Evolutionary conservation across 2,888 invertebrate species (phyloP), one percentile per base, ranked within the genome.

Genomic region (Stomorhina lunata): DNA sequence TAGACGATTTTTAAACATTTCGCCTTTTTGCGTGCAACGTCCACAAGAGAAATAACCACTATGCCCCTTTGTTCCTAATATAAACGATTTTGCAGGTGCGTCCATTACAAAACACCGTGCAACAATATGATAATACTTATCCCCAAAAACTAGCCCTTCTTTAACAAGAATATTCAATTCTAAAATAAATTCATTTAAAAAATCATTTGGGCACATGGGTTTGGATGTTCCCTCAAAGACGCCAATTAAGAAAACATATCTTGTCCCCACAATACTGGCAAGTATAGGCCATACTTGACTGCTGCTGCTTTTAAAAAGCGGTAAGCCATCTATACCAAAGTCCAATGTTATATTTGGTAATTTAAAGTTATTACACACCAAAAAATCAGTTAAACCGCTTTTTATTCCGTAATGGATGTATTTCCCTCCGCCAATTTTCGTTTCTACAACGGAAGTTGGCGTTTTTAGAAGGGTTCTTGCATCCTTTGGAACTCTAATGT

Each of bases 331-430:
- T 20, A 22, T 34, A 37, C 57, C 37, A 59, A 50, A 50, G 27
- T 50, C 50, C n/a, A 27, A 50, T 4, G 50, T 27, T 27, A 50
- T 50, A 50, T 50, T 50, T 2, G 27, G 27, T 50, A 27, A 50
- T 27, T 50, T 50, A 2, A 4, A 50, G 12, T 12, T 27, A 50
- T 50, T 50, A n/a, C 25, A 10, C 5, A 43, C 43, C 22, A 63
- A 63, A 43, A 43, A 63, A 63, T 63, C 43, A 0, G 40, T 63
- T 45, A 63, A 43, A 15, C 63, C 63, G 22, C n/a, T 63, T 29
- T 63, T 43, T 9, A 63, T n/a, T 17, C 34, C 57, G 9, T 57
- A 34, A 17, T 57, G 15, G 2, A 57, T 17, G 2, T 34, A 57
- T 17, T 2, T 32, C 12, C 55, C 27, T 27, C 15, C n/a, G n/a